Base-by-base conservation (phyloP, 2,113 vertebrate species). In the Pelobates fuscus region DNA sequence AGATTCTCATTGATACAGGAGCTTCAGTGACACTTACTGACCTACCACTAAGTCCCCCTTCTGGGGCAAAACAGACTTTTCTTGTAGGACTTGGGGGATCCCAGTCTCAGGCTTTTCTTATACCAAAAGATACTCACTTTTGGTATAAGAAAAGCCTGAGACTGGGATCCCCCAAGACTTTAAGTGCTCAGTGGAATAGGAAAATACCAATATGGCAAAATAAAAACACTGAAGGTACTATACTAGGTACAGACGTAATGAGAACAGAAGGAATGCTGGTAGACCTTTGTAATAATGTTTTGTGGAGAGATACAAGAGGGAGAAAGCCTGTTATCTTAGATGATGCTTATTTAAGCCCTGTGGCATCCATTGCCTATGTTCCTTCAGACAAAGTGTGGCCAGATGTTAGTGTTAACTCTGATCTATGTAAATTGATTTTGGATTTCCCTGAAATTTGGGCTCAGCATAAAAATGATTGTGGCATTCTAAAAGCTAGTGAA, bases 221-320 rank as follows among this genome's bases (percentile, higher is more conserved):
- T 17, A 8, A 57, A 23, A 57, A 57, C 23, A 57, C 8, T 7
- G 20, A 57, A 24, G 2, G 20, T 17, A 57, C 54, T 57, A 57
- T 57, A 57, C 3, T 2, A 5, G 54, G 54, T 24, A n/a, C 20
- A 23, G 20, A 57, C 21, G 20, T 57, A 24, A 57, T 57, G 54
- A 57, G 54, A 57, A 23, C 54, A 57, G 54, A 57, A 57, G 54
- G 54, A 57, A 57, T 24, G 54, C 44, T 46, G 44, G 44, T 46
- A 5, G 44, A 57, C 21, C 21, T 57, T 20, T 57, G 54, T 23
- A 57, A 57, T 24, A 57, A 57, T 57, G 54, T 57, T 20, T 24
- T 57, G 20, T 57, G 54, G 54, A 57, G 54, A 57, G 54, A 57
- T 57, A 57, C 46, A 8, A 52, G 46, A 52, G 46, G 46, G 46